These are phyloP conservation scores for Dicranocentrus wangi DNA, from an alignment of 2,888 invertebrate genomes.

Conservation along the genomic window DNA sequence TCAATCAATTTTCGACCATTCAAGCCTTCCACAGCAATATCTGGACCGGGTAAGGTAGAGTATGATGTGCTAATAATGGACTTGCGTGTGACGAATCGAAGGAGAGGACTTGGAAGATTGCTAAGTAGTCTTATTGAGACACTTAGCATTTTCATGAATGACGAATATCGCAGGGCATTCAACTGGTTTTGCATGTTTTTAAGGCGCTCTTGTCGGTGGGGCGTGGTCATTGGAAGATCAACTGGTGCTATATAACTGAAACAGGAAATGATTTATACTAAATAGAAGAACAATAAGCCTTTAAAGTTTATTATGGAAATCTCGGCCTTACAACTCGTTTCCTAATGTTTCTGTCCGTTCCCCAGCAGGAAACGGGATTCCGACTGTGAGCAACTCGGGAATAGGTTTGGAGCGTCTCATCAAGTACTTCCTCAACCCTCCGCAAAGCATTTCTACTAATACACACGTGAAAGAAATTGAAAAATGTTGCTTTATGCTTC, in stretches of 20 bases:
- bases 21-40: background rate
- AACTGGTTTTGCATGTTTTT: background rate
- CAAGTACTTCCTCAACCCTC: conserved; percentile 33
- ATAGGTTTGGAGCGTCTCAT: conserved; percentile 1
- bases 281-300: no score
- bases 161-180: conserved; percentile 14
- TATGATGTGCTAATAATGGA: conserved; percentile 37
- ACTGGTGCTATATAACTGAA: conserved; percentile 22
- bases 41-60: conserved; percentile 38
- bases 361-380: conserved; percentile 19
- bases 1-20: conserved; percentile 26
- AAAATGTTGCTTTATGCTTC: conserved; percentile 9
- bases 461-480: conserved; percentile 25
- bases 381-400: conserved; percentile 10
- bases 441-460: conserved; percentile 19
- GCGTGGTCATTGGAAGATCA: conserved; percentile 19
- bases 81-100: conserved; percentile 17
- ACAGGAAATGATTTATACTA: background rate
- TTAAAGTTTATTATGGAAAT: no score
- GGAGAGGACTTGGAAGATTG: conserved; percentile 21
- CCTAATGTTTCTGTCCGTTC: conserved; percentile 14
- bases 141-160: conserved; percentile 39
- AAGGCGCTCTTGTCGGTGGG: background rate
- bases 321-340: conserved; percentile 48
- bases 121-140: background rate